These are phyloP conservation scores for Agapostemon virescens DNA, from an alignment of 2,888 invertebrate genomes.

Conservation along the genomic window DNA sequence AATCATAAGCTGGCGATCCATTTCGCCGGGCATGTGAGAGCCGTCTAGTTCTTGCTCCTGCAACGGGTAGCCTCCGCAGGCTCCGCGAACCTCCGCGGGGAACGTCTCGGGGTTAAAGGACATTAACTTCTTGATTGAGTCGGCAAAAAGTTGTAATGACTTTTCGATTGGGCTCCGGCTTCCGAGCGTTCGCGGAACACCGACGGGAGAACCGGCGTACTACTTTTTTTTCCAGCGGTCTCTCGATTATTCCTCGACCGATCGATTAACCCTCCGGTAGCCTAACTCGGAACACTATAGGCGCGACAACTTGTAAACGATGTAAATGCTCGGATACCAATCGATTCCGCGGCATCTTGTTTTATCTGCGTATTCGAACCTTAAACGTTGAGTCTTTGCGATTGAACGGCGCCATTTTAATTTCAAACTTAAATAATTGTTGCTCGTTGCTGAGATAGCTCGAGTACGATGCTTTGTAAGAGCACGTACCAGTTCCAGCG, in stretches of 20 bases:
- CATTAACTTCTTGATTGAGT: slow-evolving; percentile 79
- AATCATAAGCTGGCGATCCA: slow-evolving; percentile 78
- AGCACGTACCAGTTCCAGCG: no score
- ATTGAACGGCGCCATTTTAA: no score
- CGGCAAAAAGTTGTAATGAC: slow-evolving; percentile 79
- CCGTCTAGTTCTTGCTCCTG: slow-evolving; percentile 74
- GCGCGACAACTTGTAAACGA: not conserved
- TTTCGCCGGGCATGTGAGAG: slow-evolving; percentile 78
- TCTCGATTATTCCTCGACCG: slow-evolving; percentile 29
- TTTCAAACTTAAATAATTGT: no score
- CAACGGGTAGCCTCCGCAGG: slow-evolving; percentile 62
- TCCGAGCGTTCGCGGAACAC: slow-evolving; percentile 1
- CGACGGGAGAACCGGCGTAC: not conserved
- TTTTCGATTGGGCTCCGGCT: slow-evolving; percentile 73
- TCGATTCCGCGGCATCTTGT: not conserved
- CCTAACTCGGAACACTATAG: not conserved
- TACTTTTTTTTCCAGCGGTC: slow-evolving; percentile 22
- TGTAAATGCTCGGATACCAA: not conserved
- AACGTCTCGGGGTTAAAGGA: slow-evolving; percentile 76
- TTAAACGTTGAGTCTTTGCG: no score
- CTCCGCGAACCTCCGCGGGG: slow-evolving; percentile 71
- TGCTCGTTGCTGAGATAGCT: no score
- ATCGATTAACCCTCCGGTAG: not conserved
- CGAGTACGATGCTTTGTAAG: no score
- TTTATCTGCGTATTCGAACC: not conserved